Percentiles rank a stretch among this genome's conserved stretches.
These are phyloP conservation scores for Drosophila mayaguana DNA, from an alignment of 2,888 invertebrate genomes.

Conservation along the genomic window DNA sequence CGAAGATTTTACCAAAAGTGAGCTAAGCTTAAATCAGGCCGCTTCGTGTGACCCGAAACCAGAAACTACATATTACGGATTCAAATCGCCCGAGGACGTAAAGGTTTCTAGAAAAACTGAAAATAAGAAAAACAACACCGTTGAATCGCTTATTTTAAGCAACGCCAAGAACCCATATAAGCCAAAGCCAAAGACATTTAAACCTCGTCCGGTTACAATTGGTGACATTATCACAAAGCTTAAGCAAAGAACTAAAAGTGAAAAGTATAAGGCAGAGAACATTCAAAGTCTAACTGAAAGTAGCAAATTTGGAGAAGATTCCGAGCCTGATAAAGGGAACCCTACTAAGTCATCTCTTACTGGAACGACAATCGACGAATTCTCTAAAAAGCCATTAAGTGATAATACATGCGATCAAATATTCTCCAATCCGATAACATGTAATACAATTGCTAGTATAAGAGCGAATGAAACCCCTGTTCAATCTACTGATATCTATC, in stretches of 20 bases:
- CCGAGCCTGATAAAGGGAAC: not conserved
- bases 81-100: not conserved
- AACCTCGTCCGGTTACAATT: not conserved
- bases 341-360: not conserved
- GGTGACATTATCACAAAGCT: not conserved
- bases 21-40: not conserved
- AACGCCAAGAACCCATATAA: not conserved
- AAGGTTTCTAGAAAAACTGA: not conserved
- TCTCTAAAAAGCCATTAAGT: slow-evolving; percentile 5
- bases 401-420: not conserved
- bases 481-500: not conserved
- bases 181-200: not conserved
- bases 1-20: not conserved
- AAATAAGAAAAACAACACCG: slow-evolving; percentile 3
- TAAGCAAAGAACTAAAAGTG: not conserved
- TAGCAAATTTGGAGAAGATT: not conserved
- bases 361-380: not conserved
- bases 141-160: slow-evolving; percentile 1
- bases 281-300: not conserved
- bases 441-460: not conserved
- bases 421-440: not conserved
- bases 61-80: not conserved
- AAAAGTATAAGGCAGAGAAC: no score
- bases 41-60: not conserved
- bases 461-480: not conserved